These are phyloP conservation scores for Ceryle rudis DNA, from an alignment of 2,797 vertebrate genomes.

Conservation along the genomic window DNA sequence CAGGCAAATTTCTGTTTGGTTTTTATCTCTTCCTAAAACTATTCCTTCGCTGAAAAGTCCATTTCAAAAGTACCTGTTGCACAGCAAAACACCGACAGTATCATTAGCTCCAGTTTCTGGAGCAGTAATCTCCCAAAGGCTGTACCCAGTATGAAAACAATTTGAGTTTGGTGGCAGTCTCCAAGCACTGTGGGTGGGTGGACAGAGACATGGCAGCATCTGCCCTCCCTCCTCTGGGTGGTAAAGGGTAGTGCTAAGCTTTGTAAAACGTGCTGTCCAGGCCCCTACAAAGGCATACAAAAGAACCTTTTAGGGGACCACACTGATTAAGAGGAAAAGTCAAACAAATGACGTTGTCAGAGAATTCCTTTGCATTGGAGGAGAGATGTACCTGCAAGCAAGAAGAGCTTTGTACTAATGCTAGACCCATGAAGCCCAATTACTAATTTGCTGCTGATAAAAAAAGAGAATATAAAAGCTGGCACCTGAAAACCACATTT, in stretches of 20 bases:
- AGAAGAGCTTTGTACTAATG: background rate
- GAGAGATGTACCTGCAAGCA: rapidly evolving
- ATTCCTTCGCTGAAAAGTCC: background rate
- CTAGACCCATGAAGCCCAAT: background rate
- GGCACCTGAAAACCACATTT: background rate
- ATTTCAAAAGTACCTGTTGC: background rate
- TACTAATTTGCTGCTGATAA: background rate
- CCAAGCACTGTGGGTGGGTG: rapidly evolving
- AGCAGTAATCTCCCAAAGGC: background rate
- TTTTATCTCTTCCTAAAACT: background rate
- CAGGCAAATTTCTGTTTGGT: background rate
- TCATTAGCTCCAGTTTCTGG: background rate
- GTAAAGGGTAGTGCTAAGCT: background rate
- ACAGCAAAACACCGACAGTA: background rate
- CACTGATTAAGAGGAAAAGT: rapidly evolving
- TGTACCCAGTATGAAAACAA: background rate
- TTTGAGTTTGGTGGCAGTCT: rapidly evolving
- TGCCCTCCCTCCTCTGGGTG: background rate
- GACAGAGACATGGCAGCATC: background rate
- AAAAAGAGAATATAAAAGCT: background rate
- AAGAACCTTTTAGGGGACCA: background rate
- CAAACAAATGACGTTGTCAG: background rate
- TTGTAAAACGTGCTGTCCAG: background rate
- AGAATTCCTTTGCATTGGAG: background rate
- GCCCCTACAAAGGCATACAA: background rate